A percentile compares a stretch with the other conserved stretches of the same genome.
Conservation (phyloP, 2,888 invertebrate species). For the Drosophila trichaetosa region DNA sequence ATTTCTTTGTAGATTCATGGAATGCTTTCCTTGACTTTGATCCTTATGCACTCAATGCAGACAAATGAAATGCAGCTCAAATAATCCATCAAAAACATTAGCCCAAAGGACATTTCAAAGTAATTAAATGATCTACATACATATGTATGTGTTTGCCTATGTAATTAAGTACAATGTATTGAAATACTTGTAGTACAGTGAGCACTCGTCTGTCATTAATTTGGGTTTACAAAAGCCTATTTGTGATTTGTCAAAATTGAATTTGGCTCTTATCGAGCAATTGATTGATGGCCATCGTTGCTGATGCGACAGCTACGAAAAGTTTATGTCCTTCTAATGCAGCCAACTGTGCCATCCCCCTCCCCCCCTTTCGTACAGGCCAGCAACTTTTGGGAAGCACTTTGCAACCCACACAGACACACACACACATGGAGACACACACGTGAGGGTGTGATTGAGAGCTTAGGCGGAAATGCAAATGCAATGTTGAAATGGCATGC, state of each 20-base stretch:
- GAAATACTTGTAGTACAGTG: constrained; percentile 1
- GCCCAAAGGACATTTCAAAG: constrained; percentile 54
- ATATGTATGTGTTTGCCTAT: constrained; percentile 16
- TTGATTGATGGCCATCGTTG: constrained; percentile 64
- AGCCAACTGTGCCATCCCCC: not conserved
- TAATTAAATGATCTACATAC: constrained; percentile 60
- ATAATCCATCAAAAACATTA: constrained; percentile 39
- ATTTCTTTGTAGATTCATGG: no score
- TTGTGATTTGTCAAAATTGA: constrained; percentile 80
- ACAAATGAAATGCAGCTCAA: constrained; percentile 49
- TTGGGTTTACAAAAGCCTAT: constrained; percentile 75
- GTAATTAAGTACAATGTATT: constrained; percentile 56
- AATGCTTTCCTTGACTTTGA: constrained; percentile 3
- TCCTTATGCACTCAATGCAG: constrained; percentile 12
- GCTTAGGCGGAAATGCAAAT: constrained; percentile 51
- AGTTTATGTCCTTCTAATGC: constrained; percentile 19
- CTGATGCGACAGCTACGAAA: constrained; percentile 27
- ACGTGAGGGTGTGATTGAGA: constrained; percentile 37
- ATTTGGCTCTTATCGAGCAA: constrained; percentile 72
- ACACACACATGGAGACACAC: constrained; percentile 7
- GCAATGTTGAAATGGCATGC: constrained; percentile 36
- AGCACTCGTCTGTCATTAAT: constrained; percentile 62
- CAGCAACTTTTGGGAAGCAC: constrained; percentile 28
- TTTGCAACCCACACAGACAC: constrained; percentile 23
- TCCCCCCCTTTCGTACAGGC: not conserved